phyloP scores from a whole-genome alignment of 64 coral and sea anemone species.

The Cladopsammia gracilis region DNA sequence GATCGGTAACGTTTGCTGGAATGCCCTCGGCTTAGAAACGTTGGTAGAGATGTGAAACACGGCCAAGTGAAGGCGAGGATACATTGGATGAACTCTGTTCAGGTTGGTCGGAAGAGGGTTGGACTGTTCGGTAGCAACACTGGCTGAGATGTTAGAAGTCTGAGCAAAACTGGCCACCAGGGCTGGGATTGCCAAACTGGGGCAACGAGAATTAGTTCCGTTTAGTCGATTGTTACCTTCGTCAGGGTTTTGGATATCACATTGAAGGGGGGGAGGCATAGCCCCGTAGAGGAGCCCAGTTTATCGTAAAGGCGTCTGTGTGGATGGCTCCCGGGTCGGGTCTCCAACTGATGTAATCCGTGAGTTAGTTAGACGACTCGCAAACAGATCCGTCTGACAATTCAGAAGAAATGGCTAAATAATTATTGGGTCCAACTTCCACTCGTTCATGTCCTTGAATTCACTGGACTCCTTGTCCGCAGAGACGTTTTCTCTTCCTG shows the following conservation, averaged over 20 bases:
- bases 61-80: conserved; percentile 1
- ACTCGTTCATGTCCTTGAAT: too few species aligned
- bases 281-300: conserved; percentile 13
- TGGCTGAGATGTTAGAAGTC: neutral
- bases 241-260: neutral
- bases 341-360: neutral
- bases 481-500: neutral
- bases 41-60: conserved; percentile 27
- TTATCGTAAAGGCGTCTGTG: conserved; percentile 1
- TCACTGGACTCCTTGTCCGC: neutral
- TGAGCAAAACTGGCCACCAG: conserved; percentile 2
- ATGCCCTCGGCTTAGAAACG: conserved; percentile 15
- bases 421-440: too few species aligned
- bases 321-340: neutral
- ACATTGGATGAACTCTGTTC: neutral
- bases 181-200: conserved; percentile 5
- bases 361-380: neutral
- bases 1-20: neutral
- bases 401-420: too few species aligned
- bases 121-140: neutral
- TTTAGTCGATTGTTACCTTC: conserved; percentile 1
- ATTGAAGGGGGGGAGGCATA: conserved; percentile 18
- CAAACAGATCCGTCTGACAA: too few species aligned
- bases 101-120: neutral
- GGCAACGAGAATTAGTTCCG: neutral